Conservation (phyloP, 2,797 vertebrate species). For the Sebastes kiyomatsui region DNA sequence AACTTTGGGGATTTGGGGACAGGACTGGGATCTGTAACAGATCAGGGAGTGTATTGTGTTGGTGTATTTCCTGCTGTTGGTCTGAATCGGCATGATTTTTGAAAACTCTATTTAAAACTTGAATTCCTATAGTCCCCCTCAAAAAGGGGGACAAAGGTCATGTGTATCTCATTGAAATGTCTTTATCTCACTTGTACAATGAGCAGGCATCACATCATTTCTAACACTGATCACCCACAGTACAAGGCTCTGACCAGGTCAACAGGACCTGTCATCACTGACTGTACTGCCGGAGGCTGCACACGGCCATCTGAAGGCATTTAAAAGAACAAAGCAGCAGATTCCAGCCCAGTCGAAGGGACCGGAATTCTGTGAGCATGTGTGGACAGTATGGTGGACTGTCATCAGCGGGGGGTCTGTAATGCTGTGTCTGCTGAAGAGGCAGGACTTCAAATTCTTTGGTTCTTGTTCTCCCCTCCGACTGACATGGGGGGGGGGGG, state of each 20-base stretch:
- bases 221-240: no score
- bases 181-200: neutral
- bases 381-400: conserved; percentile 36
- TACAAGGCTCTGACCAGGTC: neutral
- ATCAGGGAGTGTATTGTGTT: conserved; percentile 11
- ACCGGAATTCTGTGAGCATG: conserved; percentile 26
- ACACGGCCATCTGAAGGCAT: conserved; percentile 42
- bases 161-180: neutral
- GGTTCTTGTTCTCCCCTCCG: conserved; percentile 24
- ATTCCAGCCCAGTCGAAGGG: neutral
- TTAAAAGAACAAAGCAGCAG: conserved; percentile 59
- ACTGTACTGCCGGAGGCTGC: neutral
- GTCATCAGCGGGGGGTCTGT: conserved; percentile 23
- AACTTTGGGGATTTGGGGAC: neutral
- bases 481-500: neutral
- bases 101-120: neutral
- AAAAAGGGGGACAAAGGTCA: neutral
- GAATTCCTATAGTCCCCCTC: neutral
- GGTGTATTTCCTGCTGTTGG: conserved; percentile 5
- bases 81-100: neutral
- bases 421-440: neutral
- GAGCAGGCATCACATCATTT: neutral
- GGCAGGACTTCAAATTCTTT: conserved; percentile 18
- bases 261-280: neutral
- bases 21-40: neutral